Percentiles rank a stretch among this genome's conserved stretches.
Evolutionary conservation across 2,113 vertebrate species (phyloP).

Genomic region (Podiceps cristatus): DNA sequence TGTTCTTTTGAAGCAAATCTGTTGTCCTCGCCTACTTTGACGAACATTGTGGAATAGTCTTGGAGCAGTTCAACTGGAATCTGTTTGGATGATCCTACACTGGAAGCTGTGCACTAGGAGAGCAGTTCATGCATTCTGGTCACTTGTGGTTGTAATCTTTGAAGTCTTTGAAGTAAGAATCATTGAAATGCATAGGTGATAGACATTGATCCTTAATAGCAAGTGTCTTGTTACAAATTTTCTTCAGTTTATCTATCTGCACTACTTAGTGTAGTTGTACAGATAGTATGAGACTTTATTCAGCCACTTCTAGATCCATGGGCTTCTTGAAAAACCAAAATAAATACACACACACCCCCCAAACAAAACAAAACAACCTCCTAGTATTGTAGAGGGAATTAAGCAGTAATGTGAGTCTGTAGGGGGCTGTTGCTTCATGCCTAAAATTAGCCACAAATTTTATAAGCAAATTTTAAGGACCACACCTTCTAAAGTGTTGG

Average conservation of each 20-base stretch:
- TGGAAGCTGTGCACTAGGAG: neutral
- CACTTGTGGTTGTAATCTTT: neutral
- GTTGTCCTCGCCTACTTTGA: neutral
- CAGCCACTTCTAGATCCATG: fast-evolving
- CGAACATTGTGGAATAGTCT: neutral
- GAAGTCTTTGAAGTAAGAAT: neutral
- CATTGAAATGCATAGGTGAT: neutral
- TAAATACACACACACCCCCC: too few species aligned
- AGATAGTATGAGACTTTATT: neutral
- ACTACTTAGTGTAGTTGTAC: neutral
- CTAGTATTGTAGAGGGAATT: neutral
- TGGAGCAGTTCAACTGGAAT: neutral
- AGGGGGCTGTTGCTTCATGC: neutral
- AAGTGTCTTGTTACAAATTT: neutral
- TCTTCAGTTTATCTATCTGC: neutral
- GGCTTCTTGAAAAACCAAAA: neutral
- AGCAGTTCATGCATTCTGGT: neutral
- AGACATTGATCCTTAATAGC: neutral
- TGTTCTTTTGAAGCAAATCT: neutral
- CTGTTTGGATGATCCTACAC: neutral
- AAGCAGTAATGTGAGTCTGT: neutral
- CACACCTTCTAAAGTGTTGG: constrained; percentile 14
- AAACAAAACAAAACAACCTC: neutral
- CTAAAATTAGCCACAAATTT: constrained; percentile 23
- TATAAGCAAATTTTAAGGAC: neutral